Base-by-base conservation (phyloP, 2,113 vertebrate genomes). In the Pandion haliaetus region DNA sequence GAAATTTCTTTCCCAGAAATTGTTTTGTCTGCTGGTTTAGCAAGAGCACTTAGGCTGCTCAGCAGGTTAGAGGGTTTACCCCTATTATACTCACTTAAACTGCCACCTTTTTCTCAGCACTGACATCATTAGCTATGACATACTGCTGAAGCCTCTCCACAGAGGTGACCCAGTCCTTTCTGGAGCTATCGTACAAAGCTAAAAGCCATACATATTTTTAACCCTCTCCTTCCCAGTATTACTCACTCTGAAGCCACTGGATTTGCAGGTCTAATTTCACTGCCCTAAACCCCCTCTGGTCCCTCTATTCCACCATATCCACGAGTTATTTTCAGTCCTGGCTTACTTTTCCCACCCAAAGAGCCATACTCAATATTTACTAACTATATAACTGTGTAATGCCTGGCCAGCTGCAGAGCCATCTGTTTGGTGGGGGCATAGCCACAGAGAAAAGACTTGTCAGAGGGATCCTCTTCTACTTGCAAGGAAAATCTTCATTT, bases 41-140 rank as follows among this genome's bases (percentile, higher is more conserved):
- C 26, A 5, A 45, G 74, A 93, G 87, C 82, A 34, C 84, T 91
- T 5, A 34, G 90, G 84, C 96, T 91, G 96, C 90, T 19, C 92
- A 73, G 95, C 42, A 5, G 95, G 95, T 94, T 67, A 61, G 93
- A 96, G 95, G 93, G 85, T 84, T 93, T 88, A 77, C 90, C 96
- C 93, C 93, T 49, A 49, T 86, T 91, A 86, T 10, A 88, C 67
- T 88, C 93, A 86, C 92, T 96, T 88, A 88, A 94, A 73, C 74
- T 66, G 93, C 79, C 90, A 94, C 95, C 93, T 95, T 80, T 80
- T 83, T 49, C 93, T 92, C 92, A 94, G 78, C 87, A 34, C 84
- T 83, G 93, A 42, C 95, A 72, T 72, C 95, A 82, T 96, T 91
- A 92, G 63, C 52, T 93, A 38, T 89, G 95, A 96, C 95, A 95